These are phyloP conservation scores for Rattus norvegicus DNA, from an alignment of 2,113 vertebrate genomes.

Conservation along the genomic window DNA sequence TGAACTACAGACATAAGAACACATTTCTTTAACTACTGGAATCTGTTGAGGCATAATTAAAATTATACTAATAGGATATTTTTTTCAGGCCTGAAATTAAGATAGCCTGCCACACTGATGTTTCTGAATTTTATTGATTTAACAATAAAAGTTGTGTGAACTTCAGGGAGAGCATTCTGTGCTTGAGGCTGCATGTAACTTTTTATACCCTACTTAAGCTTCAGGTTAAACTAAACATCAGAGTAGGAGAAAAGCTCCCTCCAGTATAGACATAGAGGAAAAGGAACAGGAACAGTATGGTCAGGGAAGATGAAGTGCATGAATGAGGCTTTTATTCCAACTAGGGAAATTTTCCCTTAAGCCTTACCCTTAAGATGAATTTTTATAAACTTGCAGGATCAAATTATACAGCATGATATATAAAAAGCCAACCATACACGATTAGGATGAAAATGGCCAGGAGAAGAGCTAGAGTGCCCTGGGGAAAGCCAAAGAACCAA, in stretches of 20 bases:
- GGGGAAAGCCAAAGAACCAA: background rate
- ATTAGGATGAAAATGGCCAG: conserved; percentile 22
- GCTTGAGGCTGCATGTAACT: conserved; percentile 36
- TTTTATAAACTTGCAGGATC: conserved; percentile 44
- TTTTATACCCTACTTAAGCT: conserved; percentile 40
- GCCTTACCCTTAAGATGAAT: background rate
- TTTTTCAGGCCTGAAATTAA: conserved; percentile 28
- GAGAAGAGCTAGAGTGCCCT: conserved; percentile 37
- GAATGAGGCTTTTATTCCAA: conserved; percentile 4
- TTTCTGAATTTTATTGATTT: conserved; percentile 1
- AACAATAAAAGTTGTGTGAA: conserved; percentile 52
- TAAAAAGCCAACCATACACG: conserved; percentile 21
- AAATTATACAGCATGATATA: background rate
- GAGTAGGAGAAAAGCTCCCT: background rate
- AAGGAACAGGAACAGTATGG: background rate
- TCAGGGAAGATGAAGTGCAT: background rate
- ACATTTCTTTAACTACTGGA: conserved; percentile 74
- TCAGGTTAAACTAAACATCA: conserved; percentile 46
- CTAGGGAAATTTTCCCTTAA: conserved; percentile 31
- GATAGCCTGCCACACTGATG: conserved; percentile 68
- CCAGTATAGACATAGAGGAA: background rate
- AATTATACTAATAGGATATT: conserved; percentile 71
- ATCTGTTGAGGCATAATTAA: conserved; percentile 77
- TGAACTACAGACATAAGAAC: conserved; percentile 63
- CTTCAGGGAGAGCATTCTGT: background rate